Evolutionary conservation across 64 coral and sea anemone genomes (phyloP), one percentile per base, ranked within the genome.

Genomic region (Pocillopora verrucosa): DNA sequence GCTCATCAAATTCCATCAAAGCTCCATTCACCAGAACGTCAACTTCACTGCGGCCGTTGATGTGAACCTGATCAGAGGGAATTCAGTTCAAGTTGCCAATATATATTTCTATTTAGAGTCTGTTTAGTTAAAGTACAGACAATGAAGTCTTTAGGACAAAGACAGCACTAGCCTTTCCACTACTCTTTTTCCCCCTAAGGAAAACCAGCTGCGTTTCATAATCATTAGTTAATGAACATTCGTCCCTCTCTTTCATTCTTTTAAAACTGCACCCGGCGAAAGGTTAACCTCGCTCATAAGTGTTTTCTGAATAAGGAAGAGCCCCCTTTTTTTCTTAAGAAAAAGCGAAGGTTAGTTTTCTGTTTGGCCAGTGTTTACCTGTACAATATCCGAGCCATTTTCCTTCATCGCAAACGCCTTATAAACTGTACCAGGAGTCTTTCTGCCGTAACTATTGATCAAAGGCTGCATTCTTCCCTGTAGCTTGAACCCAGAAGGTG

Each of bases 401-500:
- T 84, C 82, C 30, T 86, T 84, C 57, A 83, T 86, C 10, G 82
- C 89, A 57, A 91, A 85, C 13, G 89, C 89, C 24, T 72, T 91
- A 17, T 75, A 91, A 35, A 84, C 45, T 24, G 89, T 91, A 17
- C 62, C 89, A 19, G 6, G 22, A 22, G 57, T 89, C 15, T 56
- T 59, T 30, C 0, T 10, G 2, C 88, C 64, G 16, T 36, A 17
- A 0, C 45, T 10, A 65, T 38, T 65, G 34, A 61, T 45, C 58
- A 91, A 25, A 6, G 78, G 78, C 59, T 73, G 62, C 89, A 91
- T 91, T 91, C 89, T 74, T 75, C 89, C 89, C 26, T 91, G 89
- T 19, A 91, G 80, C 11, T 60, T 58, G 20, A 91, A 82, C 11
- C 75, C 65, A 12, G 86, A 19, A 13, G 36, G n/a, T 0, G 60